Evolutionary conservation across 2,797 vertebrate species (phyloP).

Genomic region (Hemibagrus guttatus): DNA sequence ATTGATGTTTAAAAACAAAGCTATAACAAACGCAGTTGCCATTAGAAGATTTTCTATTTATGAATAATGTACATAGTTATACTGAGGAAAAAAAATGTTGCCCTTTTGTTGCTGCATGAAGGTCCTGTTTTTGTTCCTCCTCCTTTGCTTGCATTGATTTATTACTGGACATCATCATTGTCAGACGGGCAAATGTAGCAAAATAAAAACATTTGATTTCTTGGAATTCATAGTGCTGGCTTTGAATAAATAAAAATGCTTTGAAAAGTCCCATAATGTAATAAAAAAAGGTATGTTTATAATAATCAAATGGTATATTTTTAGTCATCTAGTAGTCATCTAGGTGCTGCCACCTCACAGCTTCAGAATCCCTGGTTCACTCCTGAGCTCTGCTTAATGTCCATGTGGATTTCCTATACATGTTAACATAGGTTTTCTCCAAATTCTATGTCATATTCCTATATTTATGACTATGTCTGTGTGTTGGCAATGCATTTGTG

Average conservation of each 20-base stretch:
- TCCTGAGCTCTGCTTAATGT: too few relatives aligned
- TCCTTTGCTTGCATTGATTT: slow-evolving; percentile 73
- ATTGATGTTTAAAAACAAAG: slow-evolving; percentile 73
- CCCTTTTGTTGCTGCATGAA: slow-evolving; percentile 61
- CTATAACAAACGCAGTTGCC: slow-evolving; percentile 76
- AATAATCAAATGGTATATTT: neutral
- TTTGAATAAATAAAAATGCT: neutral
- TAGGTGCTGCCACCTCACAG: neutral
- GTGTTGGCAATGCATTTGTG: neutral
- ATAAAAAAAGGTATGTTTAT: neutral
- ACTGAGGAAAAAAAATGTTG: slow-evolving; percentile 49
- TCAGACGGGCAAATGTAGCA: slow-evolving; percentile 69
- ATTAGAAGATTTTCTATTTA: slow-evolving; percentile 76
- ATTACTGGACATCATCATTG: slow-evolving; percentile 70
- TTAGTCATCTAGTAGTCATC: neutral
- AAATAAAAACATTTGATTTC: slow-evolving; percentile 66
- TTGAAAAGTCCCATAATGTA: neutral
- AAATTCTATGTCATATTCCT: too few relatives aligned
- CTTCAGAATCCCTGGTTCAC: neutral
- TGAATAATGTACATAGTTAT: slow-evolving; percentile 70
- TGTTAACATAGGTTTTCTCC: neutral
- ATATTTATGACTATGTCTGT: neutral
- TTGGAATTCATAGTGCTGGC: neutral
- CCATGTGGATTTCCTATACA: neutral
- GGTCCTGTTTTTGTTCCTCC: slow-evolving; percentile 66